These are phyloP conservation scores for Callorhinus ursinus DNA, from an alignment of 2,113 vertebrate species.

Conservation along the genomic window DNA sequence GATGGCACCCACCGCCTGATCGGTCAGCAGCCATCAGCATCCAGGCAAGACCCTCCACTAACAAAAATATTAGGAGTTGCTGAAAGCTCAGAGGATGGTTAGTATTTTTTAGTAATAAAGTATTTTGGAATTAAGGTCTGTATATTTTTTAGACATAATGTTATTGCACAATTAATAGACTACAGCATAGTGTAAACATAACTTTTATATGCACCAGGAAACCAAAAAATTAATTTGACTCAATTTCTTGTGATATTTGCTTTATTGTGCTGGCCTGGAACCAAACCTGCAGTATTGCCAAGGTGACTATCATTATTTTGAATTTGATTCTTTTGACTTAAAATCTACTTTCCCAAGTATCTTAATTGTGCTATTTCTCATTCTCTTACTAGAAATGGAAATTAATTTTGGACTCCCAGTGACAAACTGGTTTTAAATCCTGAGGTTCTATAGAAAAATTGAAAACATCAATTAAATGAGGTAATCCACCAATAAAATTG, in stretches of 20 bases:
- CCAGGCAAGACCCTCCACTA: not conserved
- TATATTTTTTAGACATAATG: not conserved
- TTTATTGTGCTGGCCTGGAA: not conserved
- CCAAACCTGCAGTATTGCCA: not conserved
- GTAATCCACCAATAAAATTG: not conserved
- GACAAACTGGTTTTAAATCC: slow-evolving; percentile 36
- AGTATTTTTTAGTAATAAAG: not conserved
- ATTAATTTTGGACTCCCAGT: not conserved
- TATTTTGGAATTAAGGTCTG: not conserved
- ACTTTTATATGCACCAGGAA: not conserved
- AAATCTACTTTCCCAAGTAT: not conserved
- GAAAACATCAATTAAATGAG: slow-evolving; percentile 8
- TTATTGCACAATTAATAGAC: not conserved
- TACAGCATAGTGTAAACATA: not conserved
- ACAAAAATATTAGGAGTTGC: not conserved
- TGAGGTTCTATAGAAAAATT: not conserved
- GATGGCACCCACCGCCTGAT: not conserved
- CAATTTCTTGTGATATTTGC: not conserved
- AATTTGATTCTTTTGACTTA: slow-evolving; percentile 31
- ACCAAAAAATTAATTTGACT: not conserved
- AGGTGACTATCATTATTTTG: not conserved
- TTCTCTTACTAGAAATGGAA: not conserved
- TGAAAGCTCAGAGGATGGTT: not conserved
- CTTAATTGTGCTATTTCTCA: not conserved
- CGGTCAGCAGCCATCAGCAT: not conserved